Percentiles rank a stretch among this genome's conserved stretches.
Evolutionary conservation across 2,888 invertebrate species (phyloP).

Genomic region (Brachylomia viminalis): DNA sequence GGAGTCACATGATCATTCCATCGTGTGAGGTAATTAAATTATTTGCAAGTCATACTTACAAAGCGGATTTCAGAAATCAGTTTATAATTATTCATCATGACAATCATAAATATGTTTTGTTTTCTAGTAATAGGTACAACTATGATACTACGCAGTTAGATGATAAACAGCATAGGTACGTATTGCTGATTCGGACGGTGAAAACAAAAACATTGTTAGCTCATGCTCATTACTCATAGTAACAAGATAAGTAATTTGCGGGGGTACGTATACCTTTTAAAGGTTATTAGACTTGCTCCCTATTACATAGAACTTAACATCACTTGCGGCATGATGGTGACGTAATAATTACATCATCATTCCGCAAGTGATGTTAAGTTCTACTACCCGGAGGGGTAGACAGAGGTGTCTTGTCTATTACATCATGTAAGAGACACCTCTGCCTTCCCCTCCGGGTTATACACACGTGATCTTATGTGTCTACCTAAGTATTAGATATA

Average conservation of each 20-base stretch:
- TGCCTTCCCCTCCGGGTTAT: neutral
- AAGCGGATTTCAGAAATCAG: neutral
- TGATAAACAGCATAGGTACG: neutral
- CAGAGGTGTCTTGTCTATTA: no score
- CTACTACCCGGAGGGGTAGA: no score
- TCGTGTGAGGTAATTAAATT: neutral
- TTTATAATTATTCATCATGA: conserved; percentile 16
- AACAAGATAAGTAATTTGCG: neutral
- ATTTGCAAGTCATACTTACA: conserved; percentile 18
- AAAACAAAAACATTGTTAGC: neutral
- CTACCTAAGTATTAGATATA: neutral
- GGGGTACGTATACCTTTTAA: neutral
- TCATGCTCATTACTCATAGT: neutral
- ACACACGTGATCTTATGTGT: neutral
- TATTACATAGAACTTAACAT: neutral
- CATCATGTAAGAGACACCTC: neutral
- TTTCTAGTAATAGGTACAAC: neutral
- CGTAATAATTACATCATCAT: no score
- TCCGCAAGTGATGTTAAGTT: no score
- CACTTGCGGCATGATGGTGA: neutral
- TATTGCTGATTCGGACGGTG: neutral
- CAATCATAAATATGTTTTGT: conserved; percentile 2
- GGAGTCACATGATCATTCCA: neutral
- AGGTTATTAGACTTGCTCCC: neutral
- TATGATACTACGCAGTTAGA: neutral